Conservation (phyloP, 2,113 vertebrate species). For the Bufo gargarizans region DNA sequence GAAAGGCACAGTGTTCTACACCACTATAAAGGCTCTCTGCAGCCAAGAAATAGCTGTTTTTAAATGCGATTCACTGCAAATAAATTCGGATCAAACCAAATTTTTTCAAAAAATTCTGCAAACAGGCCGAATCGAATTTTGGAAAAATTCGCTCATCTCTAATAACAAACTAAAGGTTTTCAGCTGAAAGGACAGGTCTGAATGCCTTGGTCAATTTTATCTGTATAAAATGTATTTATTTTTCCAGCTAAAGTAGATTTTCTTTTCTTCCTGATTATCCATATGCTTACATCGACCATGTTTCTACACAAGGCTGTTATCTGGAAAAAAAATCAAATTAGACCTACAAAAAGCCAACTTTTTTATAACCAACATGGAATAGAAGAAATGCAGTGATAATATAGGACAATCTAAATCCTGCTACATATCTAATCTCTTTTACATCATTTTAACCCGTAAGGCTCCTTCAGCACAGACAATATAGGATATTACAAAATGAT, state of each 20-base stretch:
- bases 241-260: slow-evolving; percentile 2
- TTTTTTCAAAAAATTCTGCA: no score
- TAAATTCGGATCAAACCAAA: no score
- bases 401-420: background rate
- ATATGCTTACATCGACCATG: background rate
- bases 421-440: background rate
- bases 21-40: no score
- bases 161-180: background rate
- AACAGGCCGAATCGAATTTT: no score
- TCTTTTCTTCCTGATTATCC: slow-evolving; percentile 27
- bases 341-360: background rate
- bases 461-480: background rate
- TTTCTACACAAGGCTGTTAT: slow-evolving; percentile 14
- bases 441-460: background rate
- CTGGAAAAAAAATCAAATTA: slow-evolving; percentile 31
- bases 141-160: background rate
- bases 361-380: background rate
- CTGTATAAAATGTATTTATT: slow-evolving; percentile 11
- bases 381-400: background rate
- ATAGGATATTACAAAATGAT: background rate
- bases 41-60: no score
- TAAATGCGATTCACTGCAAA: no score
- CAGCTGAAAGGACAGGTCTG: slow-evolving; percentile 8
- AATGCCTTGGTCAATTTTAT: slow-evolving; percentile 12
- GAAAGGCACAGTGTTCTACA: no score